Percentiles rank a stretch among this genome's conserved stretches.
Conservation (phyloP, 2,888 invertebrate genomes). For the Keiferia lycopersicella region DNA sequence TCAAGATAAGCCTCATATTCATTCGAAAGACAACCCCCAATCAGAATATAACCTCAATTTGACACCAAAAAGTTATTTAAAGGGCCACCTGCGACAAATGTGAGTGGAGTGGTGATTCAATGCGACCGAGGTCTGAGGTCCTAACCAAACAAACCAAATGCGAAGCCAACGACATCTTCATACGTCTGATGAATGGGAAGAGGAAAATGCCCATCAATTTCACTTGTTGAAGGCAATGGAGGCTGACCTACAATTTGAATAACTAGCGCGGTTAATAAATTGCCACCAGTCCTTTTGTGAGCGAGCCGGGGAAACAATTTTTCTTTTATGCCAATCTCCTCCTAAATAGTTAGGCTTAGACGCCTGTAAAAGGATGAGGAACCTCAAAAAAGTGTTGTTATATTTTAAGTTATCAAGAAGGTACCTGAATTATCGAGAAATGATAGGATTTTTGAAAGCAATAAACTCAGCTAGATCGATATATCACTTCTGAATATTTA, state of each 20-base stretch:
- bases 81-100: conserved; percentile 10
- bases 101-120: conserved; percentile 8
- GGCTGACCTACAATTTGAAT: conserved; percentile 17
- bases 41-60: not conserved
- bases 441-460: no score
- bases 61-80: conserved; percentile 15
- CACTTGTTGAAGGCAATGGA: conserved; percentile 9
- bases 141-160: conserved; percentile 18
- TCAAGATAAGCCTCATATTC: not conserved
- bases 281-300: conserved; percentile 11
- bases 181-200: conserved; percentile 16
- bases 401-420: no score
- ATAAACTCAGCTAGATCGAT: no score
- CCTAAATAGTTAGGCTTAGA: not conserved
- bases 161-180: conserved; percentile 17
- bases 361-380: no score
- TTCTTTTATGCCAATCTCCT: conserved; percentile 8
- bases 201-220: conserved; percentile 19
- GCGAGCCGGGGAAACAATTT: not conserved
- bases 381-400: no score
- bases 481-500: no score
- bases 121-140: conserved; percentile 2
- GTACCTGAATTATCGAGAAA: no score
- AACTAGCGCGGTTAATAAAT: conserved; percentile 12
- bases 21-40: not conserved